phyloP scores from a whole-genome alignment of 2,797 vertebrate species.

The Gymnoscopelus microlampas region DNA sequence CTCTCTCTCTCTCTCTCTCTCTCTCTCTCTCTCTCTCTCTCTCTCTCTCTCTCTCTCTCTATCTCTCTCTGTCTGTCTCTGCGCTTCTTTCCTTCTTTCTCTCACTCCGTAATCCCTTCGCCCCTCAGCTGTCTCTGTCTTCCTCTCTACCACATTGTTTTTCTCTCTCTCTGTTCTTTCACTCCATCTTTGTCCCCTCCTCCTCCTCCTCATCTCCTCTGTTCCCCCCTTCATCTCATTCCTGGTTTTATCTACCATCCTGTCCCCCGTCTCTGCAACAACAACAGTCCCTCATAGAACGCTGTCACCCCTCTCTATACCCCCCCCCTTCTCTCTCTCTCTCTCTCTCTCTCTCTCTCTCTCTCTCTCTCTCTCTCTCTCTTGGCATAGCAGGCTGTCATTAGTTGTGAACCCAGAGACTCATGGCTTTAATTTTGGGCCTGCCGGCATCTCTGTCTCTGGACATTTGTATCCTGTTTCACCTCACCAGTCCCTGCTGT shows the following conservation, averaged over 20 bases:
- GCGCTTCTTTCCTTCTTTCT: constrained; percentile 11
- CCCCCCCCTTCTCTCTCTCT: constrained; percentile 23
- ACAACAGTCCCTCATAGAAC: no score
- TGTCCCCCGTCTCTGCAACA: constrained; percentile 20
- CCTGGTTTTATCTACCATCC: not conserved
- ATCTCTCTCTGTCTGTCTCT: not conserved
- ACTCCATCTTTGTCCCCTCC: not conserved
- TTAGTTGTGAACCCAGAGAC: constrained; percentile 66
- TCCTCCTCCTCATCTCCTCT: no score
- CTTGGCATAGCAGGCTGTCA: constrained; percentile 68
- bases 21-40: constrained; percentile 1
- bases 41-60: constrained; percentile 9
- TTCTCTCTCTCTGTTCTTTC: not conserved
- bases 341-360: constrained; percentile 10
- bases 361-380: constrained; percentile 26
- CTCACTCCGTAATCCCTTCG: constrained; percentile 15
- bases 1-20: not conserved
- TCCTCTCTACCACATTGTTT: constrained; percentile 1
- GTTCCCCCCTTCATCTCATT: not conserved
- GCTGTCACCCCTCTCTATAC: not conserved
- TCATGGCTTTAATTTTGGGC: constrained; percentile 65
- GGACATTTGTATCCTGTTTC: constrained; percentile 37
- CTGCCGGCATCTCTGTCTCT: constrained; percentile 43
- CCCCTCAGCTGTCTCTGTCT: constrained; percentile 21
- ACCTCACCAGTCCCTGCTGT: not conserved